phyloP scores from a whole-genome alignment of 1,140 invertebrate genomes.

The Stegodyphus dumicola region DNA sequence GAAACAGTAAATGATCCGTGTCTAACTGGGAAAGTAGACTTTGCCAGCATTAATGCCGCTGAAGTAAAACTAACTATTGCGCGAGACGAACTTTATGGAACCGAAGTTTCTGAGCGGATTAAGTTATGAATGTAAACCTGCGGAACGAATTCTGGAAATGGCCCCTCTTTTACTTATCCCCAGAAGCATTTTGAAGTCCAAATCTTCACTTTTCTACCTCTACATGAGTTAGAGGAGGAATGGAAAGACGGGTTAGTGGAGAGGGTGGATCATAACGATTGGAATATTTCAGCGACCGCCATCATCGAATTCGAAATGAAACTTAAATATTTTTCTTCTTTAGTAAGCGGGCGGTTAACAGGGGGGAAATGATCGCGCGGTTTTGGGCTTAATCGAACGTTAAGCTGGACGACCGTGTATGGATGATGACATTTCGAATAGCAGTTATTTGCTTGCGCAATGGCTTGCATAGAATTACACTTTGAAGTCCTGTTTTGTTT shows the following conservation, averaged over 20 bases:
- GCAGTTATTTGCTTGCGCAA: slow-evolving; percentile 27
- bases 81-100: too few species aligned
- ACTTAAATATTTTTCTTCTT: slow-evolving; percentile 47
- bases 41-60: too few species aligned
- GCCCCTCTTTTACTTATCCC: slow-evolving; percentile 17
- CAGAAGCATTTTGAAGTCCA: slow-evolving; percentile 29
- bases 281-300: slow-evolving; percentile 50
- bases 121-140: too few species aligned
- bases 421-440: slow-evolving; percentile 17
- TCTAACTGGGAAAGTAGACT: too few species aligned
- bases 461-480: slow-evolving; percentile 28
- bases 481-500: neutral
- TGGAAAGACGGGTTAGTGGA: neutral
- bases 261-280: slow-evolving; percentile 46
- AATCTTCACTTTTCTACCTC: slow-evolving; percentile 39
- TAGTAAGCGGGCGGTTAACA: slow-evolving; percentile 6
- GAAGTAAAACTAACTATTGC: too few species aligned
- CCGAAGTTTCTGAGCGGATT: too few species aligned
- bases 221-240: slow-evolving; percentile 33
- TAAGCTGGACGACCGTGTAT: slow-evolving; percentile 14
- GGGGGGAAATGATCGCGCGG: slow-evolving; percentile 6
- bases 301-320: slow-evolving; percentile 52
- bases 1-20: too few species aligned
- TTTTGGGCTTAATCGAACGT: slow-evolving; percentile 44
- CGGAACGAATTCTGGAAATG: slow-evolving; percentile 23